phyloP scores from a whole-genome alignment of 30 jellyfish, hydroid and myxozoan genomes.

The Hydractinia echinata region DNA sequence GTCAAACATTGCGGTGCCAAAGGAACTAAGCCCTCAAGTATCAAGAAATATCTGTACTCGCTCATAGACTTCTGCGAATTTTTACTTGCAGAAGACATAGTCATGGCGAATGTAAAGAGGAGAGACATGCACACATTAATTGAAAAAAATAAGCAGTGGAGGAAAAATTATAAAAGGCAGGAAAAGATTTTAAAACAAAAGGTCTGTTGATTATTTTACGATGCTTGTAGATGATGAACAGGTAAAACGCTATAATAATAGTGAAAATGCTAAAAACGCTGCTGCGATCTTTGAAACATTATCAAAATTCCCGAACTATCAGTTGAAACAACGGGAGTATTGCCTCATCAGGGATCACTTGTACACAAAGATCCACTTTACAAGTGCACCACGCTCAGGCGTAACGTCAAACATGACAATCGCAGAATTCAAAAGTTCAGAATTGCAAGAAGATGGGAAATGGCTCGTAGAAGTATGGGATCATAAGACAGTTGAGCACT shows the following conservation, averaged over 20 bases:
- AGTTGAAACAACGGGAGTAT: neutral
- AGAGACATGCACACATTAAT: neutral
- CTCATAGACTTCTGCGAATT: slow-evolving; percentile 6
- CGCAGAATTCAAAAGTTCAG: neutral
- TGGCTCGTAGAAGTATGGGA: slow-evolving; percentile 11
- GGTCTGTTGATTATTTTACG: neutral
- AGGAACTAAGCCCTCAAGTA: neutral
- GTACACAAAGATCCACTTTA: neutral
- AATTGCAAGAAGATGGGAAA: neutral
- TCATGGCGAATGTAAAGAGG: neutral
- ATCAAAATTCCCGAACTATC: too few relatives aligned
- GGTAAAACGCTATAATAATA: too few relatives aligned
- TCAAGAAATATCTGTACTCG: slow-evolving; percentile 12
- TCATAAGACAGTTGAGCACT: slow-evolving; percentile 14
- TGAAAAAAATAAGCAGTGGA: neutral
- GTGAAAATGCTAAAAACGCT: too few relatives aligned
- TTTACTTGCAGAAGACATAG: neutral
- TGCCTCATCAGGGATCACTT: slow-evolving; percentile 3
- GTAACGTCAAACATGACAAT: slow-evolving; percentile 18
- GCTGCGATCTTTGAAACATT: too few relatives aligned
- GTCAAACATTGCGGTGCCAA: neutral
- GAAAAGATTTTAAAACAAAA: slow-evolving; percentile 2
- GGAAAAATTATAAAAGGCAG: slow-evolving; percentile 4
- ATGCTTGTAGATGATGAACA: too few relatives aligned
- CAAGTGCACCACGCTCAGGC: slow-evolving; percentile 10